Percentiles rank a stretch among this genome's conserved stretches.
Conservation (phyloP, 2,113 vertebrate species). For the Illadopsis cleaveri region DNA sequence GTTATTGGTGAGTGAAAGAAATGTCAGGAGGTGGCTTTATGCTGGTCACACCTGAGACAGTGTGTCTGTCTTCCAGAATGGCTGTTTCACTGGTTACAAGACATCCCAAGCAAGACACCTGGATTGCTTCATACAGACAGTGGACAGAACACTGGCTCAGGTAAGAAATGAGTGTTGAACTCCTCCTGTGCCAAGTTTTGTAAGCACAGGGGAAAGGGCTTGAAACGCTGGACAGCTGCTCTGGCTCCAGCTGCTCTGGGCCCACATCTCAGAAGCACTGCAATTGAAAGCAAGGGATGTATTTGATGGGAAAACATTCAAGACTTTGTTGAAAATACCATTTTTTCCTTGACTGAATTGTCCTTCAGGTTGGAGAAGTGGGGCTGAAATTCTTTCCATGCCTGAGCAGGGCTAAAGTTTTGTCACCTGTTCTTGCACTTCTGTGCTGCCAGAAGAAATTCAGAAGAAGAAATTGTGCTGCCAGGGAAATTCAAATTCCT, state of each 20-base stretch:
- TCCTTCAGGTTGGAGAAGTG: background rate
- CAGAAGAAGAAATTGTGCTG: background rate
- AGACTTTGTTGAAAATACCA: background rate
- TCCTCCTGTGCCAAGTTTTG: background rate
- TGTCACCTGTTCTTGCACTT: background rate
- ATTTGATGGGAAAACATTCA: background rate
- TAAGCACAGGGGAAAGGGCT: background rate
- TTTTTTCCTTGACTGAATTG: background rate
- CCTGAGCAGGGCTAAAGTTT: background rate
- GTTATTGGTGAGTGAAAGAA: background rate
- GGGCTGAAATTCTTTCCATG: background rate
- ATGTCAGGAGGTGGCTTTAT: background rate
- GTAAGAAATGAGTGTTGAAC: background rate
- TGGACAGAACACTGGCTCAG: background rate
- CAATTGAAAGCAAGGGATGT: background rate
- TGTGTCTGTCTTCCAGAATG: background rate
- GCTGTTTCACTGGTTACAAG: accelerated
- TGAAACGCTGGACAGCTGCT: background rate
- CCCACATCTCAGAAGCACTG: background rate
- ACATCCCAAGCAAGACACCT: background rate
- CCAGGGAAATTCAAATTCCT: background rate
- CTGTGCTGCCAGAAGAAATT: background rate
- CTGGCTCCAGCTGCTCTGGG: background rate
- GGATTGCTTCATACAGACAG: background rate
- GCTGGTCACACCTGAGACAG: background rate